Conservation (phyloP, 2,113 vertebrate genomes). For the Engystomops pustulosus region DNA sequence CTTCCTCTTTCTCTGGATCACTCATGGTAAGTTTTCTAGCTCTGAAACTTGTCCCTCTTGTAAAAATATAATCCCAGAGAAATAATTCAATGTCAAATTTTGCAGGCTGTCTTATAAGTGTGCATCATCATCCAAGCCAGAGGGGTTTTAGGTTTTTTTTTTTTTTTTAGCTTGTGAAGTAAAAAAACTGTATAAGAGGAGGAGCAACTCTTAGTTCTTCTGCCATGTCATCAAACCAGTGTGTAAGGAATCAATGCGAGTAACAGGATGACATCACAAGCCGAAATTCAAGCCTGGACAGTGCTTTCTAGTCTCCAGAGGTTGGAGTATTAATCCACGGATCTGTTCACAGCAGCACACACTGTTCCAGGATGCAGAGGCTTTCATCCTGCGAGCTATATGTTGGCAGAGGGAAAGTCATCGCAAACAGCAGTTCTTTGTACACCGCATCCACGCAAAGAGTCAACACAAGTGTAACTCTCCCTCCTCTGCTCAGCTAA, state of each 20-base stretch:
- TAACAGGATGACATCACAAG: neutral
- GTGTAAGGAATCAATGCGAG: neutral
- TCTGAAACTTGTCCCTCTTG: neutral
- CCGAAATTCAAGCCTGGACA: neutral
- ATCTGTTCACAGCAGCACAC: constrained; percentile 17
- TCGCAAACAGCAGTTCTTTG: constrained; percentile 52
- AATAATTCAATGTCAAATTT: too few relatives aligned
- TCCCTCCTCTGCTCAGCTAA: neutral
- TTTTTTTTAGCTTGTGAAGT: neutral
- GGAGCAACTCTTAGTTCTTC: neutral
- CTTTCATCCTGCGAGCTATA: neutral
- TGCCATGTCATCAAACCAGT: constrained; percentile 17
- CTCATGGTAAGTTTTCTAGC: neutral
- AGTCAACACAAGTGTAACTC: neutral
- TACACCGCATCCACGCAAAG: neutral
- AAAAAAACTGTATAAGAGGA: constrained; percentile 2
- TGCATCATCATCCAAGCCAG: neutral
- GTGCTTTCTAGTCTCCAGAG: neutral
- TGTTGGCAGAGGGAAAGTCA: constrained; percentile 8
- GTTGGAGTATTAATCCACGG: constrained; percentile 8
- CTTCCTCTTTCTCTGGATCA: neutral
- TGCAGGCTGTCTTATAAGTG: neutral
- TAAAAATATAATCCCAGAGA: too few relatives aligned
- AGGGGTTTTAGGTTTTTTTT: neutral
- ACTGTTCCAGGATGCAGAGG: constrained; percentile 49